Evolutionary conservation across 37 sponge, comb jelly and placozoan genomes (phyloP), one percentile per base, ranked within the genome.

Genomic region (Tethya wilhelma): DNA sequence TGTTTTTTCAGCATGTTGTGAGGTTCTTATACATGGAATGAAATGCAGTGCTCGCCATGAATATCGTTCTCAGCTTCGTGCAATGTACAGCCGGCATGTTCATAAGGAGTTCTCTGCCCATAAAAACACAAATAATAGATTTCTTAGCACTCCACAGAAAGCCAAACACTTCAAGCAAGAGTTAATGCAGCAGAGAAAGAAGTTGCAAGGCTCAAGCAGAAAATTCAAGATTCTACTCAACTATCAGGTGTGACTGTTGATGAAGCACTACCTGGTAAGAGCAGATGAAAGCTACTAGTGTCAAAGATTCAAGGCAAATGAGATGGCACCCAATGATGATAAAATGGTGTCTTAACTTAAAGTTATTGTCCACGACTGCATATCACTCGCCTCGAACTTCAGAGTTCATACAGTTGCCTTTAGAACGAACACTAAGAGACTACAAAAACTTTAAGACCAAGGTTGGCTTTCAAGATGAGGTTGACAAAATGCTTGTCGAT

Each of bases 271-370:
- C 69, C 29, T 75, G 85, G 85, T 71, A 84, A 7, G 39, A 84
- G 22, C 85, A 84, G 37, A 9, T 69, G n/a, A 23, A 81, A 60
- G 82, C 82, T 9, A 44, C 73, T 2, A 6, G 38, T 28, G 73
- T 44, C 4, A 75, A 58, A 23, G 37, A 77, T 60, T 49, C 71
- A 8, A 77, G 45, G 46, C 65, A 73, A 44, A 73, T 86, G 64
- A 44, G 65, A 28, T 86, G 87, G 80, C 87, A 86, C 58, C 87
- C 87, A 3, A n/a, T 71, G 20, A 85, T 77, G 78, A 69, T 77
- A 11, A 68, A 69, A 38, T 86, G 79, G 79, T 79, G 74, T 64
- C 30, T 79, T 1, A 73, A 79, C 30, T 67, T 86, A 32, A 78
- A 86, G 34, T 59, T 64, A 46, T n/a, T 86, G 2, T 86, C 87